A percentile compares a stretch with the other conserved stretches of the same genome.
phyloP scores from a whole-genome alignment of 2,113 vertebrate genomes.

The Lamprotornis superbus region DNA sequence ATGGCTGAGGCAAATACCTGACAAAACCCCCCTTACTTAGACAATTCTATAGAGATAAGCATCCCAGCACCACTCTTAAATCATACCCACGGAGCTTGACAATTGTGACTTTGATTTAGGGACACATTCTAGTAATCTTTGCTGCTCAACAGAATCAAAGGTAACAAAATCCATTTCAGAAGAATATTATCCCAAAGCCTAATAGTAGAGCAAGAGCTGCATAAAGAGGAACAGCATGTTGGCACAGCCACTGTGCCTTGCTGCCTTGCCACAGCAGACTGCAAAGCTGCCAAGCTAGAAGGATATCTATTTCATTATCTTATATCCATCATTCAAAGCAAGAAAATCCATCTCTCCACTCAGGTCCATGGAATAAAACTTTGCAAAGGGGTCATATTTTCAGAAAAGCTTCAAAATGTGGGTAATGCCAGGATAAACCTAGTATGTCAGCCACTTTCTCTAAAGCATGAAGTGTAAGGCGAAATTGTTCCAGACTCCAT shows the following conservation, averaged over 20 bases:
- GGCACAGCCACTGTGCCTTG: background rate
- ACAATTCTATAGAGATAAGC: background rate
- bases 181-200: background rate
- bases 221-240: background rate
- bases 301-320: background rate
- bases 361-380: background rate
- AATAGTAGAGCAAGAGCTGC: background rate
- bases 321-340: background rate
- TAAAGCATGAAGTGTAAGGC: background rate
- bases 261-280: background rate
- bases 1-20: background rate
- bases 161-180: background rate
- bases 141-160: background rate
- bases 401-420: background rate
- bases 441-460: fast-evolving
- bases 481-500: background rate
- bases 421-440: background rate
- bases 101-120: background rate
- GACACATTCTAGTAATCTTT: background rate
- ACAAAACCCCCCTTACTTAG: background rate
- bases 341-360: background rate
- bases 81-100: background rate
- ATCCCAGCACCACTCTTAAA: background rate
- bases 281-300: background rate
- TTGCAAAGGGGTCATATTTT: background rate